These are phyloP conservation scores for Nezara viridula DNA, from an alignment of 2,888 invertebrate species.

Conservation along the genomic window DNA sequence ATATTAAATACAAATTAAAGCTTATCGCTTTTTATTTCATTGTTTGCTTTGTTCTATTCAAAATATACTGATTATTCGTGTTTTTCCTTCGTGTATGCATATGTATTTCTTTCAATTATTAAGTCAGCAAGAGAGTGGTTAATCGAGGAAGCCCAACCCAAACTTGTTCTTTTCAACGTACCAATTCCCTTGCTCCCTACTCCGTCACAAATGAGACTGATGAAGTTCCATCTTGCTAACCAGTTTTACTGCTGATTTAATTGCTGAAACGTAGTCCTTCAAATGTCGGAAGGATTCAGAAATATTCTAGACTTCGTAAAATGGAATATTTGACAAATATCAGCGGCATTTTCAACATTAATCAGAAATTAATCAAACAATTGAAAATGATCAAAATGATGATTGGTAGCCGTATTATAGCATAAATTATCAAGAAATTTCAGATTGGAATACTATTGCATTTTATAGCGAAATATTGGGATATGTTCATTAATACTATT, in stretches of 20 bases:
- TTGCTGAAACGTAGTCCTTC: not conserved
- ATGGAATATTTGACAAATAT: not conserved
- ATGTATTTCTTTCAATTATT: not conserved
- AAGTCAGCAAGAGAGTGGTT: not conserved
- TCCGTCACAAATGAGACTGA: not conserved
- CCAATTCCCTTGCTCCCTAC: not conserved
- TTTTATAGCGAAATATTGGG: too few species aligned
- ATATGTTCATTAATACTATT: too few species aligned
- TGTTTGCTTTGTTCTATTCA: too few species aligned
- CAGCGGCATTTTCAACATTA: not conserved
- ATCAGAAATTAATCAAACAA: not conserved
- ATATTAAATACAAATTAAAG: too few species aligned
- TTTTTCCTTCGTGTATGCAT: too few species aligned
- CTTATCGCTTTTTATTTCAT: too few species aligned
- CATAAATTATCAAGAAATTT: too few species aligned
- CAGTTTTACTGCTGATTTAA: not conserved
- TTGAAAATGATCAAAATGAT: not conserved
- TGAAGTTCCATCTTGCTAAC: conserved; percentile 5
- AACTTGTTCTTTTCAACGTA: not conserved
- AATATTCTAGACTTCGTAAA: not conserved
- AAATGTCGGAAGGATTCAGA: not conserved
- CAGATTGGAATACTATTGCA: too few species aligned
- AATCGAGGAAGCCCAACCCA: not conserved
- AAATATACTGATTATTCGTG: too few species aligned
- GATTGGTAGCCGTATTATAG: not conserved